Conservation (phyloP, 2,888 invertebrate species). For the Drosophila putrida region DNA sequence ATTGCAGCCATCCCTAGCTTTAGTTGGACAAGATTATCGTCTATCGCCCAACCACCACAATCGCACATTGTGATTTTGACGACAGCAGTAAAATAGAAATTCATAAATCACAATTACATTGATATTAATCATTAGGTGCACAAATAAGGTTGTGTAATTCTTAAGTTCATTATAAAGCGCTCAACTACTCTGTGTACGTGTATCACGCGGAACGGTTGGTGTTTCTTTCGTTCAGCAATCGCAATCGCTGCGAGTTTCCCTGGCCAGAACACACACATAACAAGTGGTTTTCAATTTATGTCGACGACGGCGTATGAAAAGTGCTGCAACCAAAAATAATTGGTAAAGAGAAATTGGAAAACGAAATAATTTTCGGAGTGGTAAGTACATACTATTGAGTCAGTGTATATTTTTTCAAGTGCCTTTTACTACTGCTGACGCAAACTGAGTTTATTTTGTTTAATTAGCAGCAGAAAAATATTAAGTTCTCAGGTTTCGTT, state of each 20-base stretch:
- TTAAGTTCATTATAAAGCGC: slow-evolving; percentile 19
- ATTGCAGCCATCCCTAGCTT: slow-evolving; percentile 13
- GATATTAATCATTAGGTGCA: slow-evolving; percentile 37
- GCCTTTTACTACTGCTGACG: slow-evolving; percentile 13
- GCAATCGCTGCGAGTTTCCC: slow-evolving; percentile 38
- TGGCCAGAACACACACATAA: slow-evolving; percentile 65
- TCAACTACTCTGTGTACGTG: slow-evolving; percentile 30
- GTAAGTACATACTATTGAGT: slow-evolving; percentile 37
- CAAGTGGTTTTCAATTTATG: slow-evolving; percentile 70
- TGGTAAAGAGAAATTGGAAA: slow-evolving; percentile 21
- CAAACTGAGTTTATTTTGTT: slow-evolving; percentile 31
- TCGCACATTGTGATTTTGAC: slow-evolving; percentile 55
- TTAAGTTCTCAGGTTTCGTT: slow-evolving; percentile 44
- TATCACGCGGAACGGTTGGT: slow-evolving; percentile 56
- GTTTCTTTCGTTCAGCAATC: slow-evolving; percentile 60
- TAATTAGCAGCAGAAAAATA: slow-evolving; percentile 46
- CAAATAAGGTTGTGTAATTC: slow-evolving; percentile 38
- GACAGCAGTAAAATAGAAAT: slow-evolving; percentile 56
- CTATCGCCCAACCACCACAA: slow-evolving; percentile 49
- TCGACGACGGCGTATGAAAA: slow-evolving; percentile 43
- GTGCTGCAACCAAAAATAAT: slow-evolving; percentile 48
- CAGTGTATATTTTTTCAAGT: slow-evolving; percentile 3
- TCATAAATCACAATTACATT: slow-evolving; percentile 51
- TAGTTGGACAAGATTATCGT: slow-evolving; percentile 12
- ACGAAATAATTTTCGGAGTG: slow-evolving; percentile 20